phyloP scores from a whole-genome alignment of 2,113 vertebrate species.

The Pluvialis apricaria region DNA sequence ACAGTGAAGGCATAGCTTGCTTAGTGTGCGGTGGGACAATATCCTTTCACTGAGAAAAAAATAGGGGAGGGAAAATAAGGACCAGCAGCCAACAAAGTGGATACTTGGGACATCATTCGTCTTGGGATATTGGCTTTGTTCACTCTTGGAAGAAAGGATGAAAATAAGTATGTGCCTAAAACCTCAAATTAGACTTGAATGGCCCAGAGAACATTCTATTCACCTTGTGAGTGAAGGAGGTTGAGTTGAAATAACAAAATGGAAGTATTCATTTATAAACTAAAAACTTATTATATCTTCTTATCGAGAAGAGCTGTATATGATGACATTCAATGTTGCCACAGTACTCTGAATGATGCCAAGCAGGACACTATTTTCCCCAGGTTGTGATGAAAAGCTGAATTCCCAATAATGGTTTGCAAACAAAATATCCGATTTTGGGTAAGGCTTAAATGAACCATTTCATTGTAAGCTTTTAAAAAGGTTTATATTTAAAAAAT shows the following conservation, averaged over 20 bases:
- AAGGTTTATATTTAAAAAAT: neutral
- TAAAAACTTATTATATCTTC: neutral
- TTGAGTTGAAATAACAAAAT: neutral
- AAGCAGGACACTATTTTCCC: neutral
- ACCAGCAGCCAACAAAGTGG: neutral
- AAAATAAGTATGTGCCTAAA: neutral
- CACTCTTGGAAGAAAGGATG: neutral
- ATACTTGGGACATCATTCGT: neutral
- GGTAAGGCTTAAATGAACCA: neutral
- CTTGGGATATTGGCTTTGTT: neutral
- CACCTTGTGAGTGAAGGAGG: neutral
- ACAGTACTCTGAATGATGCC: neutral
- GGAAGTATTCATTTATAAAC: neutral
- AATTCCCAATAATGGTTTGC: neutral
- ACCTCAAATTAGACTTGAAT: neutral
- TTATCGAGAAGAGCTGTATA: neutral
- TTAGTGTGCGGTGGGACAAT: neutral
- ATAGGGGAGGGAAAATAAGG: accelerated
- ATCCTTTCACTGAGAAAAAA: neutral
- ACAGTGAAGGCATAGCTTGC: neutral
- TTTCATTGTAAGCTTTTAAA: neutral
- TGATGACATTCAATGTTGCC: neutral
- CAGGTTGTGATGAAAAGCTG: neutral
- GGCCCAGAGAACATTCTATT: neutral
- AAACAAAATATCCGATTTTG: neutral